phyloP scores from a whole-genome alignment of 2,113 vertebrate genomes.

The Columba janthina region DNA sequence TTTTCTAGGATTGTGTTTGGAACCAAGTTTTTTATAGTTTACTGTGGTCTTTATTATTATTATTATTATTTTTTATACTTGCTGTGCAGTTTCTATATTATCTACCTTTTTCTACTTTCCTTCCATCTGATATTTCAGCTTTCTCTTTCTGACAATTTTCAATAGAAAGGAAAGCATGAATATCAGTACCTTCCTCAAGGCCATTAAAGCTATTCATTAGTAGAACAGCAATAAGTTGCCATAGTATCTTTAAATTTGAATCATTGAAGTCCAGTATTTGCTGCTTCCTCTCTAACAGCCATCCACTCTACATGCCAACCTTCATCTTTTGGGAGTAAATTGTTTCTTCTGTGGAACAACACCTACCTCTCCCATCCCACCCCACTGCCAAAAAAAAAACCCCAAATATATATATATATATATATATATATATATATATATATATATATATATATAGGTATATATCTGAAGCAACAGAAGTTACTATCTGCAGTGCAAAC shows the following conservation, averaged over 20 bases:
- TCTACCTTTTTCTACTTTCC: slow-evolving; percentile 29
- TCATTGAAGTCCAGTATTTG: background rate
- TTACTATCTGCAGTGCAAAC: background rate
- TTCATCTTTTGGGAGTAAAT: background rate
- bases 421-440: too few species aligned
- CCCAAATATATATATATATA: too few species aligned
- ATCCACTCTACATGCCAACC: background rate
- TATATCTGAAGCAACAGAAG: background rate
- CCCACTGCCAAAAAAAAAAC: background rate
- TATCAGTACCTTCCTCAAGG: background rate
- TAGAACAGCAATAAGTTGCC: background rate
- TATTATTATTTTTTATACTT: background rate
- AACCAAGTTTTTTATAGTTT: slow-evolving; percentile 46
- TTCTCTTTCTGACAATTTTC: slow-evolving; percentile 13
- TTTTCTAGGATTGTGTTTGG: slow-evolving; percentile 33
- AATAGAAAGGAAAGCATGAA: background rate
- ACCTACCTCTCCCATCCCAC: too few species aligned
- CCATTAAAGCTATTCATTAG: background rate
- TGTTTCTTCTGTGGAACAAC: background rate
- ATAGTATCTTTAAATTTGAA: background rate
- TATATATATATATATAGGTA: too few species aligned
- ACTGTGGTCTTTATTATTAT: background rate
- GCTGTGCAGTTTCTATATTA: slow-evolving; percentile 14
- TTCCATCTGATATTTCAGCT: background rate
- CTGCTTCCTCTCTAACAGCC: background rate